Conservation (phyloP, 2,797 vertebrate species). For the Tolypeutes matacus region DNA sequence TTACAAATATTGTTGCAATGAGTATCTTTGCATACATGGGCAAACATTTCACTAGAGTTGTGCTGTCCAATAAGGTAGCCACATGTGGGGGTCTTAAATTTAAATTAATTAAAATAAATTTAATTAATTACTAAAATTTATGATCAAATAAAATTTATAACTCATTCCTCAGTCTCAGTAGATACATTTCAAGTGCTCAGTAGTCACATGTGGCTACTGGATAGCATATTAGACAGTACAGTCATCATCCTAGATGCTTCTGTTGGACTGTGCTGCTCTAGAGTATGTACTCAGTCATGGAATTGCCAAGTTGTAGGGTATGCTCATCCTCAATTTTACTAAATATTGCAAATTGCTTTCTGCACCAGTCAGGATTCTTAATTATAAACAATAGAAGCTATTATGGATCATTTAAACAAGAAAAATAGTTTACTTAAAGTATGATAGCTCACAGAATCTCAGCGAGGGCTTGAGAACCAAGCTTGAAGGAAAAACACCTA, state of each 20-base stretch:
- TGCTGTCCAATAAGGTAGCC: not conserved
- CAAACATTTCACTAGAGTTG: not conserved
- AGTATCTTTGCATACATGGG: not conserved
- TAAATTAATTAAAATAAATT: slow-evolving; percentile 22
- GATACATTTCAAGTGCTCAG: not conserved
- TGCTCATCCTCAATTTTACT: not conserved
- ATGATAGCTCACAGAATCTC: slow-evolving; percentile 51
- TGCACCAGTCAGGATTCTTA: not conserved
- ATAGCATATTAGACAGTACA: not conserved
- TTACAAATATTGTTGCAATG: not conserved
- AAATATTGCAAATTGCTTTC: slow-evolving; percentile 14
- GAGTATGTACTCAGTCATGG: not conserved
- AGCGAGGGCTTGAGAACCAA: slow-evolving; percentile 21
- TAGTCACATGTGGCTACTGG: not conserved
- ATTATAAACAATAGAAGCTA: not conserved
- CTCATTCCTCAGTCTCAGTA: not conserved
- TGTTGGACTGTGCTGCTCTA: not conserved
- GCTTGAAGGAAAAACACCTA: slow-evolving; percentile 1
- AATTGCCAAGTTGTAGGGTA: not conserved
- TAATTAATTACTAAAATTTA: not conserved
- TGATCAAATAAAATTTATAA: not conserved
- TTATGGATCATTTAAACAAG: slow-evolving; percentile 1
- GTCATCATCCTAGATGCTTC: not conserved
- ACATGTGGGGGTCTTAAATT: not conserved
- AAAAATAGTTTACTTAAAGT: not conserved